Base-by-base conservation (phyloP, 2,888 invertebrate genomes). In the Drosophila parthenogenetica region DNA sequence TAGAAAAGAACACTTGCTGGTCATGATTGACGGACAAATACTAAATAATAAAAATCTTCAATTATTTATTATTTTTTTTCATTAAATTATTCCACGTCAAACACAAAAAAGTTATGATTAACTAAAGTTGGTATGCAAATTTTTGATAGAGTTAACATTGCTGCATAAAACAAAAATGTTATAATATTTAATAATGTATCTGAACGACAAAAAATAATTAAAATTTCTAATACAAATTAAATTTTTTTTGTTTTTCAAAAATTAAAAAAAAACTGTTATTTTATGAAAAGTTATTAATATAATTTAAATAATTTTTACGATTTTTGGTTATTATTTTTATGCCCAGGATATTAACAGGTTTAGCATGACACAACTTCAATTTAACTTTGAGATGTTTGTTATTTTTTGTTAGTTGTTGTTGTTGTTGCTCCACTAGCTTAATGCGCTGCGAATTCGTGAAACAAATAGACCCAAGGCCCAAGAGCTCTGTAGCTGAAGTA, bases 381-480 rank as follows among this genome's bases (percentile, higher is more conserved):
- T 40, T 7, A 17, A 25, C 45, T 54, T 49, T 42, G 35, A 73
- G 66, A 32, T 54, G 68, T 73, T 66, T 73, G 74, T 58, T 63
- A 63, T 62, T 71, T 55, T 54, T 48, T 55, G 35, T 58, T 59
- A 37, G 51, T 65, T 62, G 45, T 35, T 69, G 25, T 45, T 37
- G 29, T 42, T 63, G 57, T 48, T 46, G 37, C 46, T 58, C 57
- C 25, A 42, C 46, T 40, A 35, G 57, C 69, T 69, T 64, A 89
- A 83, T 70, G 77, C 77, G 81, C 90, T 77, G 79, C 83, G 78
- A 88, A 86, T 87, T 90, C 90, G 90, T 91, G 90, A 91, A 83
- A 87, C 87, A 83, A 83, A 83, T 84, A 83, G 81, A 74, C 79
- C 74, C 49, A 48, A 77, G 81, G 69, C 77, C 67, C 73, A 77